Base-by-base conservation (phyloP, 2,113 vertebrate species). In the Anhinga anhinga region DNA sequence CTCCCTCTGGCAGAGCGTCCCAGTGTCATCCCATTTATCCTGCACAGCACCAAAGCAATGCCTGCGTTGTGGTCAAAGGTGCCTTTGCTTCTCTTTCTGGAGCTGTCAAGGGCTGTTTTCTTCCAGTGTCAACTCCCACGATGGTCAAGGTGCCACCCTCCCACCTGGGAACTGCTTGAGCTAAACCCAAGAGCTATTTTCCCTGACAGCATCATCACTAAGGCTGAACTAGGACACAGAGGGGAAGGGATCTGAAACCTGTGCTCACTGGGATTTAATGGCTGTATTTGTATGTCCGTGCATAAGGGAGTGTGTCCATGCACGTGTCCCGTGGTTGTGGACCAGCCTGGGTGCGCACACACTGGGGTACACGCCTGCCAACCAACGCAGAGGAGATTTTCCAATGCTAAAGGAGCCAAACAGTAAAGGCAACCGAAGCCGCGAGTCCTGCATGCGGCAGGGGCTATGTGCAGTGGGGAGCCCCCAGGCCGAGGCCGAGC, bases 361-460 rank as follows among this genome's bases (percentile, higher is more conserved):
- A 1, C 17, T 16, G 30, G 47, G 27, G 27, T 8, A 13, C 29
- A 1, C 44, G 13, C 21, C 2, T 3, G 2, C 3, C 36, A 44
- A 34, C 20, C 22, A 30, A 5, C 0, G 6, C 44, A 10, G 23
- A 70, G 30, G 30, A 59, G 29, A 29, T 79, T 74, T 52, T 25
- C 59, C 55, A 30, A 1, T 1, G 32, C 20, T 72, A 3, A 29
- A 70, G 65, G 36, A 86, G 20, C 29, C 32, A 27, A 40, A 56
- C 0, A 2, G 11, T 27, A 53, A 81, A 67, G 25, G 42, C 63
- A 77, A 53, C n/a, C 5, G 1, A 47, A 58, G 22, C 0, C 16
- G 16, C 1, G 11, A 13, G 22, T 27, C n/a, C 42, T 1, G 4
- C 11, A 8, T 0, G 3, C 3, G 7, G 17, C 2, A 4, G n/a